phyloP scores from a whole-genome alignment of 2,888 invertebrate species.

The Brachypalpus laphriformis region DNA sequence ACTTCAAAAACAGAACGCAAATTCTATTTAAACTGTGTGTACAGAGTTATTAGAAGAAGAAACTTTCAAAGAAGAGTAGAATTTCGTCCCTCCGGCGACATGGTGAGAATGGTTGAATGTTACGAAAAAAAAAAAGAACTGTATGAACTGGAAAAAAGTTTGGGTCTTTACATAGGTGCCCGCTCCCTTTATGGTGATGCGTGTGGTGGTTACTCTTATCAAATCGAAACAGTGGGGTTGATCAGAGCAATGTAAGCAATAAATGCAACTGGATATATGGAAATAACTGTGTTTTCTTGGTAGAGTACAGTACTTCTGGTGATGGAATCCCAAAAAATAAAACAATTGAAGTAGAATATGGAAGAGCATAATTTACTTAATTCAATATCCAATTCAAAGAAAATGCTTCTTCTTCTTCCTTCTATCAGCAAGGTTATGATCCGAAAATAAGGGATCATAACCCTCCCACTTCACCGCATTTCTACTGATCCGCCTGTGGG shows the following conservation, averaged over 20 bases:
- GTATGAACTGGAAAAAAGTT: constrained; percentile 26
- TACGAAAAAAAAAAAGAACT: not conserved
- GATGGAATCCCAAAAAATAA: no score
- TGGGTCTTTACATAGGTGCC: constrained; percentile 32
- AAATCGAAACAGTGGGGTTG: constrained; percentile 33
- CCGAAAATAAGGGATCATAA: no score
- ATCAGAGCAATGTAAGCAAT: not conserved
- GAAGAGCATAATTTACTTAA: no score
- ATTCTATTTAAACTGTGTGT: constrained; percentile 82
- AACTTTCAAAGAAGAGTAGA: constrained; percentile 70
- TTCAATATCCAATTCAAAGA: no score
- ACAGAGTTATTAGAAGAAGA: constrained; percentile 81
- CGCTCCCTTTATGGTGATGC: constrained; percentile 9
- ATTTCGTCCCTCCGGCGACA: constrained; percentile 58
- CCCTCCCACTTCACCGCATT: no score
- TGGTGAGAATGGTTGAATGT: constrained; percentile 40
- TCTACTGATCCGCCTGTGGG: no score
- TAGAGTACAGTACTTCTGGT: no score
- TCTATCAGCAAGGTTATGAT: no score
- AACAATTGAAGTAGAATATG: no score
- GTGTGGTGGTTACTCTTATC: constrained; percentile 12
- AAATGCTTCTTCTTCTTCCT: no score
- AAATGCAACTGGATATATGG: no score
- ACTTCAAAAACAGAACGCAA: constrained; percentile 75
- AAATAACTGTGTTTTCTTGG: no score